A percentile compares a stretch with the other conserved stretches of the same genome.
Evolutionary conservation across 2,113 vertebrate species (phyloP).

Genomic region (Polyodon spathula): DNA sequence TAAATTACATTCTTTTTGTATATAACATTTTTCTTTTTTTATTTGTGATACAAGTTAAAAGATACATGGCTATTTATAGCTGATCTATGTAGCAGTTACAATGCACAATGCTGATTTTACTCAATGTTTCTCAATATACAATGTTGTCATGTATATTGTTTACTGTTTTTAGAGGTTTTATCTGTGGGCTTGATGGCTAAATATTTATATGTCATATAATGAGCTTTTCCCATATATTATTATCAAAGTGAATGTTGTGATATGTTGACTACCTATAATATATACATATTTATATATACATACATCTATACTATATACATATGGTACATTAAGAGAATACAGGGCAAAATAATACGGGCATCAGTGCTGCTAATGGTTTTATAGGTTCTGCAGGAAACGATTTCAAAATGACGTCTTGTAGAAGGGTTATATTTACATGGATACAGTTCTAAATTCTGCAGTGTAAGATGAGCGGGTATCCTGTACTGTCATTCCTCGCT

Average conservation of each 20-base stretch:
- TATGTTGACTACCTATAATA: slow-evolving; percentile 41
- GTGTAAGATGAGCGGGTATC: slow-evolving; percentile 15
- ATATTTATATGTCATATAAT: slow-evolving; percentile 15
- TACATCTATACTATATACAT: slow-evolving; percentile 37
- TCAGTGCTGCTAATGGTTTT: background rate
- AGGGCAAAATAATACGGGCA: background rate
- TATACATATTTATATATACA: slow-evolving; percentile 23
- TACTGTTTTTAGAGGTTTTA: slow-evolving; percentile 42
- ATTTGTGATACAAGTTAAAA: slow-evolving; percentile 36
- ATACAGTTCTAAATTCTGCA: slow-evolving; percentile 1
- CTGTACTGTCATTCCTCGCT: slow-evolving; percentile 31
- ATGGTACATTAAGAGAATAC: slow-evolving; percentile 11
- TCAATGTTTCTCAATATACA: slow-evolving; percentile 49
- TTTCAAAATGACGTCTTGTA: slow-evolving; percentile 16
- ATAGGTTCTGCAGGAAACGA: background rate
- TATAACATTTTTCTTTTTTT: slow-evolving; percentile 57
- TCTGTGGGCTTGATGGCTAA: slow-evolving; percentile 20
- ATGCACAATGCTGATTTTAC: slow-evolving; percentile 69
- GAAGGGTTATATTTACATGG: slow-evolving; percentile 16
- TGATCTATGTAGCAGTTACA: slow-evolving; percentile 54
- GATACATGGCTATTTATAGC: slow-evolving; percentile 49
- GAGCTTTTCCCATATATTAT: slow-evolving; percentile 62
- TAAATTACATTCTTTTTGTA: slow-evolving; percentile 71
- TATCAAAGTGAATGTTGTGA: slow-evolving; percentile 62
- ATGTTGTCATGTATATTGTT: slow-evolving; percentile 37